Conservation (phyloP, 2,113 vertebrate genomes). For the Girardinichthys multiradiatus region DNA sequence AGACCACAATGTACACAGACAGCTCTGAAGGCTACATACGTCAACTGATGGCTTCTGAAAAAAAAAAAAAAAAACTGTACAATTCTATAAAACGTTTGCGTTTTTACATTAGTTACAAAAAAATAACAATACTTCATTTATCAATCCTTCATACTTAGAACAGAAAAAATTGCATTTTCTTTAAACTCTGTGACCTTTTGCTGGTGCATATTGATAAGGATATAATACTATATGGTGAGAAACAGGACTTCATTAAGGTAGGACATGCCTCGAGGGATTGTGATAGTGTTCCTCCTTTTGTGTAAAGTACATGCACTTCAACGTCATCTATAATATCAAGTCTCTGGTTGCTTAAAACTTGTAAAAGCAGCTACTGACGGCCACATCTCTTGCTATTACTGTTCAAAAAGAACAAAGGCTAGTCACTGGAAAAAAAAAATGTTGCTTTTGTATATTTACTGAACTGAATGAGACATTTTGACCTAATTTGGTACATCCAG, state of each 20-base stretch:
- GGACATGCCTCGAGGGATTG: constrained; percentile 73
- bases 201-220: constrained; percentile 87
- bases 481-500: not conserved
- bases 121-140: constrained; percentile 93
- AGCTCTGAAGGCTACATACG: constrained; percentile 72
- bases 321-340: constrained; percentile 12
- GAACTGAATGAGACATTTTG: not conserved
- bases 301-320: constrained; percentile 38
- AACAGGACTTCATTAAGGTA: constrained; percentile 80
- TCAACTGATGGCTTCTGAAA: constrained; percentile 70
- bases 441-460: not conserved
- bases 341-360: constrained; percentile 24
- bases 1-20: constrained; percentile 73
- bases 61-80: constrained; percentile 92
- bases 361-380: constrained; percentile 9
- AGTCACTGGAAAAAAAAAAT: constrained; percentile 1
- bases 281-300: constrained; percentile 29
- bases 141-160: constrained; percentile 92
- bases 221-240: constrained; percentile 87
- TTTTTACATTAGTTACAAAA: constrained; percentile 99
- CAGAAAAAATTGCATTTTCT: constrained; percentile 77
- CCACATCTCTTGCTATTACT: not conserved
- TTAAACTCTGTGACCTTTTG: constrained; percentile 89
- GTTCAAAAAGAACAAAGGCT: not conserved
- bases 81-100: constrained; percentile 98